A percentile compares a stretch with the other conserved stretches of the same genome.
phyloP scores from a whole-genome alignment of 1,140 invertebrate genomes.

The Asobara japonica region DNA sequence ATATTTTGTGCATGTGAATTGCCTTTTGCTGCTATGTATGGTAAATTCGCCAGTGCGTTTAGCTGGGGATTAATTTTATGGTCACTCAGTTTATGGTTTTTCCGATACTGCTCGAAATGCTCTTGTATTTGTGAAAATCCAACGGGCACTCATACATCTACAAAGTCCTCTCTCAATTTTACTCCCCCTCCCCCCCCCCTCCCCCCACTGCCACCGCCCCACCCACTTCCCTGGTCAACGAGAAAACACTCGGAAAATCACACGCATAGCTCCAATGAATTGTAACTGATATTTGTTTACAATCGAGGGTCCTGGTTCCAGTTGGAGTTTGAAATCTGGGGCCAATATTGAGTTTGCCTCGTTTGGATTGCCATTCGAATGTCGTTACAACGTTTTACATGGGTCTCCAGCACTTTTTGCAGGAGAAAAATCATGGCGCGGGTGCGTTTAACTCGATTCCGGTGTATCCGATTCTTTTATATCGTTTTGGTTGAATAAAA shows the following conservation, averaged over 20 bases:
- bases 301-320: neutral
- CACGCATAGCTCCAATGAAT: neutral
- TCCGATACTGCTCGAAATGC: conserved; percentile 30
- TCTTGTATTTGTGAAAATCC: conserved; percentile 9
- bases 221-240: too few species aligned
- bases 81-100: conserved; percentile 36
- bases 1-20: neutral
- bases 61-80: conserved; percentile 35
- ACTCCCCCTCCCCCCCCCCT: too few species aligned
- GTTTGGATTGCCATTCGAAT: neutral
- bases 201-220: too few species aligned
- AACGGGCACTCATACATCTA: neutral
- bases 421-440: neutral
- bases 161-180: neutral
- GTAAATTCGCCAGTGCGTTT: conserved; percentile 3
- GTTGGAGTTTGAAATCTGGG: neutral
- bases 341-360: neutral
- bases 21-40: neutral
- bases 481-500: neutral
- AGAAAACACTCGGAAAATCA: neutral
- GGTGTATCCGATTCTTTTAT: neutral
- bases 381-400: neutral
- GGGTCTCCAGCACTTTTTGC: neutral
- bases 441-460: neutral
- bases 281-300: conserved; percentile 6